Percentiles rank a stretch among this genome's conserved stretches.
phyloP scores from a whole-genome alignment of 2,113 vertebrate genomes.

The Empidonax alnorum region DNA sequence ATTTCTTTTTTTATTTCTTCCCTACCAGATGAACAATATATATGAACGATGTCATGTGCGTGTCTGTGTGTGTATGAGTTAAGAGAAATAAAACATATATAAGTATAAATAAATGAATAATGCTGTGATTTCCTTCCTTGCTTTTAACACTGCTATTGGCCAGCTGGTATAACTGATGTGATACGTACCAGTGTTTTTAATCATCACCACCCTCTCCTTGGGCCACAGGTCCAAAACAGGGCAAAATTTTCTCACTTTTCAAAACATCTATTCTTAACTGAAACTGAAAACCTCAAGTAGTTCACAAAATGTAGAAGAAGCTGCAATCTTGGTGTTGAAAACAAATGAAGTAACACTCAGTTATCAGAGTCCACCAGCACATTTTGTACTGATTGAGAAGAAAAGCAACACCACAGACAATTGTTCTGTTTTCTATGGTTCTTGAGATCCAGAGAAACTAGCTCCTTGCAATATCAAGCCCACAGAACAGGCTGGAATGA shows the following conservation, averaged over 20 bases:
- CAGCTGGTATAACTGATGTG: background rate
- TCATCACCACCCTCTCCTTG: background rate
- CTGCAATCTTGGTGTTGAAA: background rate
- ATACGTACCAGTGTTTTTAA: background rate
- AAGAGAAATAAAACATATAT: background rate
- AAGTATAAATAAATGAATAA: background rate
- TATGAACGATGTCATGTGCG: background rate
- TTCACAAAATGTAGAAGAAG: background rate
- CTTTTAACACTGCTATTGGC: background rate
- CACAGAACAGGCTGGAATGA: background rate
- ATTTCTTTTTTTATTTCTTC: conserved; percentile 61
- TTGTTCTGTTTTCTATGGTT: background rate
- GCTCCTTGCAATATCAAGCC: background rate
- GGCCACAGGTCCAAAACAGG: background rate
- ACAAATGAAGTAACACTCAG: rapidly evolving
- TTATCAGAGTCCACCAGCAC: background rate
- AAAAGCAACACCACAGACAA: background rate
- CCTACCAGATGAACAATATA: conserved; percentile 68
- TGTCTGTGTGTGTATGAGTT: background rate
- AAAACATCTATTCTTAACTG: background rate
- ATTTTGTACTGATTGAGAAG: background rate
- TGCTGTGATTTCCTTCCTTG: background rate
- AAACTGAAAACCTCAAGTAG: background rate
- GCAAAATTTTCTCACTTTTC: background rate
- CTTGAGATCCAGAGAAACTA: background rate